These are phyloP conservation scores for Polia nebulosa DNA, from an alignment of 2,888 invertebrate species.

Conservation along the genomic window DNA sequence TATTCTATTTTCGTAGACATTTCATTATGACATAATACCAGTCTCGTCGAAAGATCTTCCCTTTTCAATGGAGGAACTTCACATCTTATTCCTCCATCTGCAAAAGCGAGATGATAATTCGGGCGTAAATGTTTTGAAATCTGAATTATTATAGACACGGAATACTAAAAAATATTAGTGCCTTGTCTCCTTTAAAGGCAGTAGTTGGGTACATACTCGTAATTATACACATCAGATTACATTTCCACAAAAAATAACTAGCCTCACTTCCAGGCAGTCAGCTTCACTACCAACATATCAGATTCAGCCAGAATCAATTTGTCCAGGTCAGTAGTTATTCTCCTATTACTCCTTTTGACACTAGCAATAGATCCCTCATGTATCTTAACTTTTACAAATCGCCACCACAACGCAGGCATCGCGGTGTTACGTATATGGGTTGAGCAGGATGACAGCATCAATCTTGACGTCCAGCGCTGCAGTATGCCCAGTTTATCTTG, in stretches of 20 bases:
- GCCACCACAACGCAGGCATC: slow-evolving; percentile 5
- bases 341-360: background rate
- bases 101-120: background rate
- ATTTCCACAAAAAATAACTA: background rate
- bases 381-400: slow-evolving; percentile 36
- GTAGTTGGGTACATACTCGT: no score
- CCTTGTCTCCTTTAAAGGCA: background rate
- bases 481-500: slow-evolving; percentile 24
- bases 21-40: no score
- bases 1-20: no score
- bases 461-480: slow-evolving; percentile 21
- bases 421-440: slow-evolving; percentile 24
- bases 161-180: background rate
- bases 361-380: slow-evolving; percentile 3
- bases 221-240: no score
- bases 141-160: background rate
- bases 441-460: slow-evolving; percentile 36
- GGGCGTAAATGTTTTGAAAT: background rate
- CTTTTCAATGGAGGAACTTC: background rate
- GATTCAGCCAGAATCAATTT: slow-evolving; percentile 15
- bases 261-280: background rate
- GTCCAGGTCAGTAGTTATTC: background rate
- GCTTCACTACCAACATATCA: background rate
- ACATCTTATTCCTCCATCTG: background rate
- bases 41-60: background rate